Evolutionary conservation across 2,113 vertebrate genomes (phyloP).

Genomic region (Dermatemys mawii): DNA sequence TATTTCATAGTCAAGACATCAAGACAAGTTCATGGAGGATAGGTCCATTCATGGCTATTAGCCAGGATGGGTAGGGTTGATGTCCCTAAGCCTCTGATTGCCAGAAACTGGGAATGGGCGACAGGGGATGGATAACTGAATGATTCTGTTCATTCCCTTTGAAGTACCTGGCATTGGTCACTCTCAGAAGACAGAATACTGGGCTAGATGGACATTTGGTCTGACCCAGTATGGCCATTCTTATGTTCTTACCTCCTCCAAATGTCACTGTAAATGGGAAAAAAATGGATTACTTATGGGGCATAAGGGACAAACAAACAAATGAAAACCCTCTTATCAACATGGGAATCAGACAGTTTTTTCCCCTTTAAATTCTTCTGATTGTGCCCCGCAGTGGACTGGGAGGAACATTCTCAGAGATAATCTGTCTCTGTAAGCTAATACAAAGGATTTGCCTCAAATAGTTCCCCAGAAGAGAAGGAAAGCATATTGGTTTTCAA

Average conservation of each 20-base stretch:
- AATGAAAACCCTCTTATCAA: not conserved
- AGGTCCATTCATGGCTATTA: no score
- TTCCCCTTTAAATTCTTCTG: not conserved
- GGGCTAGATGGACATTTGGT: no score
- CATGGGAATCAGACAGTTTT: not conserved
- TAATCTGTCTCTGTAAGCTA: not conserved
- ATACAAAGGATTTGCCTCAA: slow-evolving; percentile 29
- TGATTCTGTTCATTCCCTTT: no score
- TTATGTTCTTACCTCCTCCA: not conserved
- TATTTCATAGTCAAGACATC: not conserved
- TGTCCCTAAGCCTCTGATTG: no score
- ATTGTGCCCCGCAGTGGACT: not conserved
- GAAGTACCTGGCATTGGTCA: no score
- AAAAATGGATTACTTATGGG: not conserved
- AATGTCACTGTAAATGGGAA: not conserved
- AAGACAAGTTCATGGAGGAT: no score
- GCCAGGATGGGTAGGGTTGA: no score
- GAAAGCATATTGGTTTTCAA: slow-evolving; percentile 16
- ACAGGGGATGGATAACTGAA: no score
- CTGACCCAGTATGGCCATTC: no score
- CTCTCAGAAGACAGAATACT: no score
- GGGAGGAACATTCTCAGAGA: not conserved
- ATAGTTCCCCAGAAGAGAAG: slow-evolving; percentile 53
- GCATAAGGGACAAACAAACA: not conserved
- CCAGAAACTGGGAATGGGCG: no score